Percentiles rank a stretch among this genome's conserved stretches.
Evolutionary conservation across 2,797 vertebrate genomes (phyloP).

Genomic region (Pyrocephalus nanus): DNA sequence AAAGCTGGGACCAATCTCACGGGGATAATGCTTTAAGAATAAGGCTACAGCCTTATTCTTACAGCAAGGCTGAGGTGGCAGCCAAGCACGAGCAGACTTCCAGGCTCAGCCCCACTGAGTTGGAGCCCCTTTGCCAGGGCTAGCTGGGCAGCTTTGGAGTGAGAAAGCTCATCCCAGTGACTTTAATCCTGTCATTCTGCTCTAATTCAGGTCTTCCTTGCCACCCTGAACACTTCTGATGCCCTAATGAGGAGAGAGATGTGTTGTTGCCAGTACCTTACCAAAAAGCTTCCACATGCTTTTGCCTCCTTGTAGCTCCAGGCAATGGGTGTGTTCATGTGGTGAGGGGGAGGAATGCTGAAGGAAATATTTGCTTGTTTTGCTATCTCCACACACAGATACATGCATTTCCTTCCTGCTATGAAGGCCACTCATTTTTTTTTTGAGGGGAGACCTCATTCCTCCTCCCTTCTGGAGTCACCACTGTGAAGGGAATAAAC

Average conservation of each 20-base stretch:
- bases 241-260: not conserved
- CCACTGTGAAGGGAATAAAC: not conserved
- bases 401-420: slow-evolving; percentile 53
- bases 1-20: not conserved
- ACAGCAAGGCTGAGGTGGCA: not conserved
- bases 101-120: not conserved
- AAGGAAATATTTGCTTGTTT: slow-evolving; percentile 36
- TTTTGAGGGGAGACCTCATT: not conserved
- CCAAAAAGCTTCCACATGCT: not conserved
- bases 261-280: not conserved
- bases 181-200: not conserved
- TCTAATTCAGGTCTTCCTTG: slow-evolving; percentile 10
- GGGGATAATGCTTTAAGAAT: not conserved
- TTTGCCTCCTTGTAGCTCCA: slow-evolving; percentile 22
- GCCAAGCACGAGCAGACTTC: not conserved
- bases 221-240: not conserved
- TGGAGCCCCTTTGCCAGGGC: not conserved
- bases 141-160: not conserved
- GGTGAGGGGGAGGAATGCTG: slow-evolving; percentile 27
- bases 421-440: not conserved
- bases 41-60: not conserved
- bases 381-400: slow-evolving; percentile 29
- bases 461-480: not conserved
- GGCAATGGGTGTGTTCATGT: not conserved
- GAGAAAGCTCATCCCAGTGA: not conserved